Base-by-base conservation (phyloP, 1,140 invertebrate species). In the Nasonia longicornis region DNA sequence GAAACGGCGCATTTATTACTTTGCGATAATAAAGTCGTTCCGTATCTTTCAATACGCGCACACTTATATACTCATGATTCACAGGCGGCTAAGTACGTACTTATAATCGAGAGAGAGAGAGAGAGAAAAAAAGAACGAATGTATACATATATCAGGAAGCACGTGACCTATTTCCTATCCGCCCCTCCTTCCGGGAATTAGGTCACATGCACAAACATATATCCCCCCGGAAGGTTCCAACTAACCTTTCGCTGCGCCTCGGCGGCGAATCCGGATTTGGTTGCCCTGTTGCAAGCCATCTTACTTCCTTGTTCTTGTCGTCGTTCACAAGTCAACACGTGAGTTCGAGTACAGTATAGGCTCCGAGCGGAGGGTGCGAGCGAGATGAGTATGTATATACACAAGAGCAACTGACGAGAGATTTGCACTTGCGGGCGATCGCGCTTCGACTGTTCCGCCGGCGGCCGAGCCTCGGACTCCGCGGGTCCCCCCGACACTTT, bases 251-350 rank as follows among this genome's bases (percentile, higher is more conserved):
- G 93, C 91, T 98, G 96, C 48, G 97, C 96, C 89, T 98, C 97
- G 52, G 96, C 96, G 82, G 97, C 97, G 91, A 97, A 97, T 94
- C 97, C 97, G 89, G 96, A 97, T 91, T 98, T 98, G 63, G 96
- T 93, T 87, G 97, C 97, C 90, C 97, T 93, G 92, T 97, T 96
- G 89, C 93, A 94, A 84, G 96, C 95, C 96, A 97, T 97, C 74
- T 73, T 67, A 8, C 20, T 11, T 74, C 6, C 26, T 35, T 22
- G 29, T 42, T 29, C 22, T 76, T 64, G 10, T 31, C 63, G 20
- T 64, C n/a, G 10, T 16, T 58, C 38, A 38, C 66, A 83, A 84
- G 6, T 58, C 16, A 84, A 84, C 82, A 83, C 80, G 29, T 29
- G 7, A 26, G n/a, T 12, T 73, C 26, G 26, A 26, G 26, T 26